These are phyloP conservation scores for Enoplosus armatus DNA, from an alignment of 2,797 vertebrate species.

Conservation along the genomic window DNA sequence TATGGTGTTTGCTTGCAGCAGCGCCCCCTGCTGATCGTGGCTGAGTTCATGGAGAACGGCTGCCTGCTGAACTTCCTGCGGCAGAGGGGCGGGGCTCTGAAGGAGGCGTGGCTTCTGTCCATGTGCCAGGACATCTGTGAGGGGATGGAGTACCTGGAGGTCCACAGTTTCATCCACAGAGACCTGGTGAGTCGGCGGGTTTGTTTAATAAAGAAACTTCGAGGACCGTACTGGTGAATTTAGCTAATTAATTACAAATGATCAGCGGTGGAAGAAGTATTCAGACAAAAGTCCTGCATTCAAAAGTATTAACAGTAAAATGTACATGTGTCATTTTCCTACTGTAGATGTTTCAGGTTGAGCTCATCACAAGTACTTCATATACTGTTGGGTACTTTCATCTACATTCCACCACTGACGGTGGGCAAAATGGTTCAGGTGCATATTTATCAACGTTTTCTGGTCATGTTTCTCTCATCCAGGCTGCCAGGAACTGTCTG, in stretches of 20 bases:
- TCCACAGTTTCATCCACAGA: conserved; percentile 87
- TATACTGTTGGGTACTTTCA: too few relatives aligned
- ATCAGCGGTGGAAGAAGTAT: too few relatives aligned
- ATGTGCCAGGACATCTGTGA: conserved; percentile 90
- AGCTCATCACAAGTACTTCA: too few relatives aligned
- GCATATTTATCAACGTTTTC: not conserved
- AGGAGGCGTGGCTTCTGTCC: conserved; percentile 76
- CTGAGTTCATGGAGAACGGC: conserved; percentile 91
- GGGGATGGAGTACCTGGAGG: conserved; percentile 92
- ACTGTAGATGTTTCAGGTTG: too few relatives aligned
- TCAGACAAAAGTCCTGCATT: too few relatives aligned
- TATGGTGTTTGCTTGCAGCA: conserved; percentile 88
- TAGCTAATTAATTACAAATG: too few relatives aligned
- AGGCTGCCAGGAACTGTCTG: conserved; percentile 95
- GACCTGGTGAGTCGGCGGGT: conserved; percentile 86
- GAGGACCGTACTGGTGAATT: too few relatives aligned
- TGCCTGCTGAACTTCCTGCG: conserved; percentile 87
- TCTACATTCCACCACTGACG: too few relatives aligned
- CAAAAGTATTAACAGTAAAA: too few relatives aligned
- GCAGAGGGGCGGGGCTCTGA: conserved; percentile 62
- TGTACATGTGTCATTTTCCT: too few relatives aligned
- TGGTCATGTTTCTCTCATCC: not conserved
- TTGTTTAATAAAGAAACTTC: not conserved
- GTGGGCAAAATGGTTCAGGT: too few relatives aligned
- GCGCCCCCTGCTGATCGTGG: conserved; percentile 88